Percentiles rank a stretch among this genome's conserved stretches.
These are phyloP conservation scores for Xiphophorus maculatus DNA, from an alignment of 2,113 vertebrate species.

Conservation along the genomic window DNA sequence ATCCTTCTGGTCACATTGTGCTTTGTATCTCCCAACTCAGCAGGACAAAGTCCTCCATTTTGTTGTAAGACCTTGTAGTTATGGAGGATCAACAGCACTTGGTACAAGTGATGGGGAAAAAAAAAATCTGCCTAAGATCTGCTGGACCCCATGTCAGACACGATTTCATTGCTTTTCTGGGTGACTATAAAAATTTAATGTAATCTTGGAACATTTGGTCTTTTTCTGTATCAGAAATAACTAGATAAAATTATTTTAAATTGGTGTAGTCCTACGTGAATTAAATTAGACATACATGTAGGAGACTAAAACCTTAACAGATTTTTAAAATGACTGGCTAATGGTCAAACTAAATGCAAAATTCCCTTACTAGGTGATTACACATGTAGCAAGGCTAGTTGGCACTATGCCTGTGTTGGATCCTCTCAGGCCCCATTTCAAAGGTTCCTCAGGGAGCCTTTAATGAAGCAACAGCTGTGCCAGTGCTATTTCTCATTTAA, in stretches of 20 bases:
- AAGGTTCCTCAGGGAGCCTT: conserved; percentile 65
- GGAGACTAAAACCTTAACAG: conserved; percentile 1
- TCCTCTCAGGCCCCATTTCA: conserved; percentile 54
- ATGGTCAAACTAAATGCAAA: conserved; percentile 20
- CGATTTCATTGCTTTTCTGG: conserved; percentile 10
- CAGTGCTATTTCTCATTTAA: conserved; percentile 77
- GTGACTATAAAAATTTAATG: not conserved
- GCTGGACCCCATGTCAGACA: conserved; percentile 23
- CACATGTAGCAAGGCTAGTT: conserved; percentile 51
- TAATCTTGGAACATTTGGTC: not conserved
- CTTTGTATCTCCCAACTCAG: conserved; percentile 20
- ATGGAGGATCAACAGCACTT: conserved; percentile 39
- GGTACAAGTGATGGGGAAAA: conserved; percentile 18
- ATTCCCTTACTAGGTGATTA: conserved; percentile 29
- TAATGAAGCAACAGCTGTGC: conserved; percentile 81
- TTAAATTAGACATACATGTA: not conserved
- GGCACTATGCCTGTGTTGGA: conserved; percentile 49
- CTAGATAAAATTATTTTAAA: conserved; percentile 5
- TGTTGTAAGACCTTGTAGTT: conserved; percentile 35
- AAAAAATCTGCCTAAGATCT: conserved; percentile 22
- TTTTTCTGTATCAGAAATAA: not conserved
- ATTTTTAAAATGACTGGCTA: conserved; percentile 23
- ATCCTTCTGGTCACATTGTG: conserved; percentile 31
- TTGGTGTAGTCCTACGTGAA: not conserved
- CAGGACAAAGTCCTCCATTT: conserved; percentile 50